phyloP scores from a whole-genome alignment of 2,888 invertebrate species.

The Villa cingulata region DNA sequence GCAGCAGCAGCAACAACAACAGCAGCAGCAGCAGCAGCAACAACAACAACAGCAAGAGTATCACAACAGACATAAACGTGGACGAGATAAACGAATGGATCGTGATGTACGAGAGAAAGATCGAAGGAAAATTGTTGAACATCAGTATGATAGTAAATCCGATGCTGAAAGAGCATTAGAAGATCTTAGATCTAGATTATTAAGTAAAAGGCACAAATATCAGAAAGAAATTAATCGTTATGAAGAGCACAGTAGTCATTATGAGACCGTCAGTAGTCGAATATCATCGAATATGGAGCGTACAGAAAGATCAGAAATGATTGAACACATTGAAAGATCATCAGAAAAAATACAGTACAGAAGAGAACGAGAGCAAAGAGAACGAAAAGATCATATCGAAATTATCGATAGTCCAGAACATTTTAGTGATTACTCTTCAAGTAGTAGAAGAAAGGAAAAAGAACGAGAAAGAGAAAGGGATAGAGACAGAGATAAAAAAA shows the following conservation, averaged over 20 bases:
- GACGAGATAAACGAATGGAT: conserved; percentile 8
- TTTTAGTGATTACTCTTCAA: conserved; percentile 26
- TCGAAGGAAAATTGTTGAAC: conserved; percentile 15
- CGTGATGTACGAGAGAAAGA: conserved; percentile 2
- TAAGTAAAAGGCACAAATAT: conserved; percentile 56
- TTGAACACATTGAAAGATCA: not conserved
- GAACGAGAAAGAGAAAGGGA: conserved; percentile 17
- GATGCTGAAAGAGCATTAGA: conserved; percentile 53
- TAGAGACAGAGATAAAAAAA: conserved; percentile 9
- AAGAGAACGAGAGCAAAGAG: conserved; percentile 16
- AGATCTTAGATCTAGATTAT: conserved; percentile 58
- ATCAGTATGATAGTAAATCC: conserved; percentile 21
- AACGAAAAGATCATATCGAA: conserved; percentile 27
- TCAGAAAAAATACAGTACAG: conserved; percentile 12
- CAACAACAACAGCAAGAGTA: conserved; percentile 37
- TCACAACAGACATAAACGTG: conserved; percentile 30
- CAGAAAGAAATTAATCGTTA: conserved; percentile 39
- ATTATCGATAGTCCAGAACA: conserved; percentile 38
- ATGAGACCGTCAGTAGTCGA: not conserved
- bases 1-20: conserved; percentile 25
- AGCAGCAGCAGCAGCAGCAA: conserved; percentile 29
- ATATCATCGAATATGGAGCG: not conserved
- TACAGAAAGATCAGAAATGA: not conserved
- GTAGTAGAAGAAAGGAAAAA: conserved; percentile 22
- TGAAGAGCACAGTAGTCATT: conserved; percentile 20